phyloP scores from a whole-genome alignment of 2,113 vertebrate genomes.

The Suncus etruscus region DNA sequence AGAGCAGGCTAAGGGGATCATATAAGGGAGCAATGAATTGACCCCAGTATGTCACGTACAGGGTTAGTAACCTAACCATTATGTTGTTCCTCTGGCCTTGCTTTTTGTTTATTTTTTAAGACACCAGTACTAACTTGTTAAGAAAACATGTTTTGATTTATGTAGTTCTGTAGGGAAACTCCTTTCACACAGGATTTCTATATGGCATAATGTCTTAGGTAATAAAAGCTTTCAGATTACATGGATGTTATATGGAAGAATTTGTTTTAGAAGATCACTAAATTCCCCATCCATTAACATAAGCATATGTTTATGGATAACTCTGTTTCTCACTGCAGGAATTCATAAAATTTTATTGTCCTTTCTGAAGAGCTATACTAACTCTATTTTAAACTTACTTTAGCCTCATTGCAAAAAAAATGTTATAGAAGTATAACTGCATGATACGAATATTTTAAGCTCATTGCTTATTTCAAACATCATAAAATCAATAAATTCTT shows the following conservation, averaged over 20 bases:
- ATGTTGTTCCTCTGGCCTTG: not conserved
- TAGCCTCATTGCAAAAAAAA: not conserved
- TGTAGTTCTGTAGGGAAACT: not conserved
- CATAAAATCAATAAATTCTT: not conserved
- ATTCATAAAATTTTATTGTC: not conserved
- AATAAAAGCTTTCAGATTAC: not conserved
- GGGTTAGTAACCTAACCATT: too few relatives aligned
- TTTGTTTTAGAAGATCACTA: not conserved
- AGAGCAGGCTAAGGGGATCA: too few relatives aligned
- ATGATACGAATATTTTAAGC: not conserved
- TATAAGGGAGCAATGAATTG: too few relatives aligned
- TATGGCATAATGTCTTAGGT: not conserved
- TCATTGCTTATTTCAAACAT: constrained; percentile 33
- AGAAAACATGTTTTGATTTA: not conserved
- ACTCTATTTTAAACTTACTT: not conserved
- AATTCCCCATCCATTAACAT: not conserved
- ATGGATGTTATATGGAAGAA: not conserved
- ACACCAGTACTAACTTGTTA: not conserved
- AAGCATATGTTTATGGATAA: not conserved
- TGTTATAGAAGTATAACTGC: not conserved
- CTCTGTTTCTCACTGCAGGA: not conserved
- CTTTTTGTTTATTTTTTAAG: not conserved
- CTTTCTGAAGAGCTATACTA: not conserved
- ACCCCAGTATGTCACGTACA: too few relatives aligned
- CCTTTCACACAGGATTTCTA: not conserved